Evolutionary conservation across 2,888 invertebrate species (phyloP), one percentile per base, ranked within the genome.

Genomic region (Frankliniella intonsa): DNA sequence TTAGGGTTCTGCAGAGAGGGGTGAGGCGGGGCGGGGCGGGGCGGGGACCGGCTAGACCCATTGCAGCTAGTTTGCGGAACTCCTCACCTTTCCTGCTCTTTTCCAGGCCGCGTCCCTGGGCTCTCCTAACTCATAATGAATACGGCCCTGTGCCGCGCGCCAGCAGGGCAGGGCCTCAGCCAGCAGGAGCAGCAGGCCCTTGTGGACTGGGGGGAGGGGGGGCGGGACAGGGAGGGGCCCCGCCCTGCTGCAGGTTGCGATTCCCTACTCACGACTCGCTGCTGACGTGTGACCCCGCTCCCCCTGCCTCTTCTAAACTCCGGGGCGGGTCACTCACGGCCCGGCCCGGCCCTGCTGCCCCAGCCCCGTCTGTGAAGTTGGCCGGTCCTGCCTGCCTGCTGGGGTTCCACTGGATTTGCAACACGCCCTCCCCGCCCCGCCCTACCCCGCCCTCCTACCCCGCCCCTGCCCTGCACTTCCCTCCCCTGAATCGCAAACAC

Each of bases 61-160:
- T 38, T 38, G 38, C 38, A 38, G 38, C 38, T 38, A 38, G 38
- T 38, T 38, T 38, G 38, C 38, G 38, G 38, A 38, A 38, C 38
- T 38, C 38, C 38, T 38, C 38, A 38, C 38, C 38, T 62, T n/a
- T 62, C 62, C n/a, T n/a, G 11, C 62, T 62, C 62, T 62, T 17
- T 55, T 55, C 17, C 55, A 38, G 38, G 38, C 38, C 38, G 69
- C 3, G 69, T 76, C 69, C 69, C 69, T 76, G 22, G 69, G 25
- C 69, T 22, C 69, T 76, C 69, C 25, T 76, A 76, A 76, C 69
- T 76, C 69, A 76, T 76, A 22, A 76, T 11, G 69, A 12, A 25
- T 25, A 76, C 25, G 25, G 69, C 69, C 69, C 38, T 38, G 38
- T 5, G 2, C 38, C 38, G 38, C 38, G 38, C 38, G 38, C 38